Percentiles rank a stretch among this genome's conserved stretches.
Conservation (phyloP, 2,113 vertebrate genomes). For the Callithrix jacchus region DNA sequence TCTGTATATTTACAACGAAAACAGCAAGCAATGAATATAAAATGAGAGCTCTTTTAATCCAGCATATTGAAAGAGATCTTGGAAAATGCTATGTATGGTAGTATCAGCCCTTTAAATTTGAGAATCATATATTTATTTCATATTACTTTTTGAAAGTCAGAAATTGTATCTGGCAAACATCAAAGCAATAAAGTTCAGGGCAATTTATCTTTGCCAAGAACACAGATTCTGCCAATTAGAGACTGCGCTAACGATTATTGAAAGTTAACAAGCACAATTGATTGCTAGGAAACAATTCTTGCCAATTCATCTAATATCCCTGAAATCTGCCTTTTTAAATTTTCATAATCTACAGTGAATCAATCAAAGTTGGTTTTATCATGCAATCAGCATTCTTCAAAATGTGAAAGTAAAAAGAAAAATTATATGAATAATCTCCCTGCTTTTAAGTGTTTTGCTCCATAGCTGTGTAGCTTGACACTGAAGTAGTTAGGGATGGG, state of each 20-base stretch:
- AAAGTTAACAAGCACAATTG: slow-evolving; percentile 41
- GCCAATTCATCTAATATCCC: not conserved
- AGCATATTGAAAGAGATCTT: not conserved
- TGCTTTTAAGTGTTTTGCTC: not conserved
- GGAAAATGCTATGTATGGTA: not conserved
- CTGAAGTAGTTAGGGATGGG: not conserved
- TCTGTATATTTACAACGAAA: not conserved
- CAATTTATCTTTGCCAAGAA: slow-evolving; percentile 57
- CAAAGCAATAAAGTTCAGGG: not conserved
- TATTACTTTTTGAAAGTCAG: slow-evolving; percentile 20
- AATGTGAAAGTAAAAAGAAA: not conserved
- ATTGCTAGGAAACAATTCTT: slow-evolving; percentile 51
- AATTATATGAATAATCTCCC: not conserved
- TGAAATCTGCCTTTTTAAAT: slow-evolving; percentile 5
- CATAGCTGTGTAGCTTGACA: not conserved
- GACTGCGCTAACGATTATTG: not conserved
- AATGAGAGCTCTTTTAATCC: not conserved
- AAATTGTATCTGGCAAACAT: not conserved
- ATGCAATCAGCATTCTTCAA: not conserved
- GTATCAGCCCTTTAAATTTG: not conserved
- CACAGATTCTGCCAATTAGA: slow-evolving; percentile 30
- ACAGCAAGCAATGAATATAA: not conserved
- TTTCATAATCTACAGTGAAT: slow-evolving; percentile 12
- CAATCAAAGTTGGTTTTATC: not conserved
- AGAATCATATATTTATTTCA: not conserved